A percentile compares a stretch with the other conserved stretches of the same genome.
These are phyloP conservation scores for Setipinna tenuifilis DNA, from an alignment of 2,797 vertebrate genomes.

Conservation along the genomic window DNA sequence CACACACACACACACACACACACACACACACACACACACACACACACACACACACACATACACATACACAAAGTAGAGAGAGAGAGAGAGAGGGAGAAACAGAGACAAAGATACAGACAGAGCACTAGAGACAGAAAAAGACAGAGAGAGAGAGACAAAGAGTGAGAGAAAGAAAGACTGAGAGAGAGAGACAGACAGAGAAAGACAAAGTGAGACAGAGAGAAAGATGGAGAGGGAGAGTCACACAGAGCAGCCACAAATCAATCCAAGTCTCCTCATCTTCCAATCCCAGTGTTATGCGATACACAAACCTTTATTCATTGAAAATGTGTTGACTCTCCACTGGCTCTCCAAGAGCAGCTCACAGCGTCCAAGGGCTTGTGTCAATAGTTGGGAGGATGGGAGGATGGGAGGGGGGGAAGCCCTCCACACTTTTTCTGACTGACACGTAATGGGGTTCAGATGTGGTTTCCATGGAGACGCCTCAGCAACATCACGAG, in stretches of 20 bases:
- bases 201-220: too few species aligned
- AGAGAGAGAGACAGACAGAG: too few species aligned
- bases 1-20: too few species aligned
- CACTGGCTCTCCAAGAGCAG: background rate
- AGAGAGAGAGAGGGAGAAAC: too few species aligned
- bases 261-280: slow-evolving; percentile 16
- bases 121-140: too few species aligned
- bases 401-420: background rate
- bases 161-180: too few species aligned
- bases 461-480: slow-evolving; percentile 14
- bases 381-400: background rate
- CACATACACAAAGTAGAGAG: too few species aligned
- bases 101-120: too few species aligned
- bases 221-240: background rate
- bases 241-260: background rate
- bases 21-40: too few species aligned
- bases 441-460: slow-evolving; percentile 2
- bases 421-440: background rate
- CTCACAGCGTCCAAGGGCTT: background rate
- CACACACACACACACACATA: too few species aligned
- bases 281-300: background rate
- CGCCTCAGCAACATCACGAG: background rate
- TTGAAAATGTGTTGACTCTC: slow-evolving; percentile 8
- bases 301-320: slow-evolving; percentile 23
- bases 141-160: too few species aligned